Evolutionary conservation across 2,797 vertebrate species (phyloP), one percentile per base, ranked within the genome.

Genomic region (Rostrhamus sociabilis): DNA sequence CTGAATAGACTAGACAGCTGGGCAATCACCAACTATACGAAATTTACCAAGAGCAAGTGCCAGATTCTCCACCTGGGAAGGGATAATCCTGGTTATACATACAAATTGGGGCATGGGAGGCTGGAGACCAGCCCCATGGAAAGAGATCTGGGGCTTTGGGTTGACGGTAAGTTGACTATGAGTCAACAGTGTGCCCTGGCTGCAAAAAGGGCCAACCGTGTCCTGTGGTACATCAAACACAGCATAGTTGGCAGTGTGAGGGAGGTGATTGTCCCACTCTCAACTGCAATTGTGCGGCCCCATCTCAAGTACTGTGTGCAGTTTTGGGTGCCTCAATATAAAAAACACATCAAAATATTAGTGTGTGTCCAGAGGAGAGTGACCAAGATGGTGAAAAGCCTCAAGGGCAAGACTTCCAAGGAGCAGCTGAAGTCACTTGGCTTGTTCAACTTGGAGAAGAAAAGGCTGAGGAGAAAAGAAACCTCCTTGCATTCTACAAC

Each of bases 191-290:
- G 27, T 53, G 27, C 6, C 20, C 22, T 68, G 14, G 22, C 16
- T 68, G 27, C 13, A n/a, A 50, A 52, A 73, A 80, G 6, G 8
- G 36, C 11, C 12, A 36, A 8, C 26, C 4, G 3, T 26, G 12
- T 45, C 47, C 22, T 52, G 32, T 8, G 14, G 8, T 32, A 6
- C 38, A 67, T 42, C 16, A 32, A 75, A 25, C 36, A n/a, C 12
- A 40, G 20, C 8, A 21, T 12, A 8, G 6, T 4, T 4, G 34
- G 40, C 6, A 3, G 4, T 2, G 2, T 2, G 1, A 56, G 15
- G 12, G 9, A 48, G 18, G 8, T 23, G 22, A 20, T 22, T 32
- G 5, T 20, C 31, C 20, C 21, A 47, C 21, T 34, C 17, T 82
- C 6, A 15, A 26, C 25, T 40, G 23, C 17, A 20, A 3, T 34